Evolutionary conservation across 2,797 vertebrate genomes (phyloP).

Genomic region (Petrocephalus schoutedeni): DNA sequence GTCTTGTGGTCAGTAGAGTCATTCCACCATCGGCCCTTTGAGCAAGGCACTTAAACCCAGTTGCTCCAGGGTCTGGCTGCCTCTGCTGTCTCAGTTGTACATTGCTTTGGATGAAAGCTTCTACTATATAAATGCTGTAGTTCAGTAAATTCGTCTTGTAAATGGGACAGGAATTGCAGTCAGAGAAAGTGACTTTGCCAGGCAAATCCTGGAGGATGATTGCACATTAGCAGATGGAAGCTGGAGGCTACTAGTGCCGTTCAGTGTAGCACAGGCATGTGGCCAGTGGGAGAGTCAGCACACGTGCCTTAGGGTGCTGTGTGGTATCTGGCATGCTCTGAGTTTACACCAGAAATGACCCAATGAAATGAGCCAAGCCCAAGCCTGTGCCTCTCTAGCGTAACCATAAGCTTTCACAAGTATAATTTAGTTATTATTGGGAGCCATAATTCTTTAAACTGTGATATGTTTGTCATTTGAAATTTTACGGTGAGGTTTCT

Average conservation of each 20-base stretch:
- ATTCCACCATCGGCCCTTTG: neutral
- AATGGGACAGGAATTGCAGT: neutral
- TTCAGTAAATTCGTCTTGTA: neutral
- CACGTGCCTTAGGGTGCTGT: conserved; percentile 1
- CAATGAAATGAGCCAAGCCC: neutral
- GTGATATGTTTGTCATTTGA: conserved; percentile 2
- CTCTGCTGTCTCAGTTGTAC: neutral
- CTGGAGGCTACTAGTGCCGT: neutral
- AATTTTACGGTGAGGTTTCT: conserved; percentile 7
- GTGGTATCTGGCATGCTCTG: conserved; percentile 2
- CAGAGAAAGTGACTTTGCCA: neutral
- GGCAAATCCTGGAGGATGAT: neutral
- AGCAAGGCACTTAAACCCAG: neutral
- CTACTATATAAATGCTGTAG: neutral
- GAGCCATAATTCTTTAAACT: neutral
- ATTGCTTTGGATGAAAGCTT: neutral
- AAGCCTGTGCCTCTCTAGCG: conserved; percentile 8
- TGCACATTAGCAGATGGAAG: neutral
- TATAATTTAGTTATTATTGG: neutral
- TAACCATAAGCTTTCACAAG: neutral
- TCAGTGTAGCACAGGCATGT: neutral
- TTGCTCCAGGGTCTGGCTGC: neutral
- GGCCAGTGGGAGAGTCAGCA: neutral
- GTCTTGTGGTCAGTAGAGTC: neutral
- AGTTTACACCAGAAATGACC: conserved; percentile 19